A percentile compares a stretch with the other conserved stretches of the same genome.
phyloP scores from a whole-genome alignment of 2,797 vertebrate species.

The Lerista edwardsae region DNA sequence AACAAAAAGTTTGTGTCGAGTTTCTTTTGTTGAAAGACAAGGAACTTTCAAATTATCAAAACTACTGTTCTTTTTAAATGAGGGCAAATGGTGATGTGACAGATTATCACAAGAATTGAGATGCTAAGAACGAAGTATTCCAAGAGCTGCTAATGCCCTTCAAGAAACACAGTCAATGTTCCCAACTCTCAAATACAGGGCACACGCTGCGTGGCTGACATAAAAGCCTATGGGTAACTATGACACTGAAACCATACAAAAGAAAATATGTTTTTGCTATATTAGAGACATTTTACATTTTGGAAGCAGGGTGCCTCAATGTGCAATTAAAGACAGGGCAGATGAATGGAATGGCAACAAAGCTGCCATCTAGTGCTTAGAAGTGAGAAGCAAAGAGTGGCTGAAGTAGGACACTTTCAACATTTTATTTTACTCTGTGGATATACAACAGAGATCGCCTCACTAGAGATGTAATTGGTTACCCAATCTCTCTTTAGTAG shows the following conservation, averaged over 20 bases:
- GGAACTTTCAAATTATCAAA: background rate
- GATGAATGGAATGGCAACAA: background rate
- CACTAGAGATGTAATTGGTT: background rate
- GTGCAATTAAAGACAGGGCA: background rate
- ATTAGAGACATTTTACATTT: background rate
- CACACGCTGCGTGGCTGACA: background rate
- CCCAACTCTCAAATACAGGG: slow-evolving; percentile 11
- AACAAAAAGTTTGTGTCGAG: background rate
- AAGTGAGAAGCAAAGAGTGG: background rate
- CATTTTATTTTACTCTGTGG: background rate
- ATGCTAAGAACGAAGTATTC: background rate
- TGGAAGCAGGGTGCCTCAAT: slow-evolving; percentile 6
- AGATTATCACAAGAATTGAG: background rate
- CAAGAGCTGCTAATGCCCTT: slow-evolving; percentile 3
- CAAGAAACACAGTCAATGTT: background rate
- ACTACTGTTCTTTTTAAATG: background rate
- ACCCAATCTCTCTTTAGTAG: background rate
- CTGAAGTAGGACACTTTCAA: background rate
- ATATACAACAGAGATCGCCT: background rate
- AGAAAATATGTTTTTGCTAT: background rate
- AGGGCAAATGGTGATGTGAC: background rate
- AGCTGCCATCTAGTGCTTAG: slow-evolving; percentile 64
- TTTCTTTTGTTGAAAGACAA: background rate
- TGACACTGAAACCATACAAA: slow-evolving; percentile 23
- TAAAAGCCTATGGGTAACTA: background rate